Percentiles rank a stretch among this genome's conserved stretches.
These are phyloP conservation scores for Andrena chrysosceles DNA, from an alignment of 2,888 invertebrate species.

Conservation along the genomic window DNA sequence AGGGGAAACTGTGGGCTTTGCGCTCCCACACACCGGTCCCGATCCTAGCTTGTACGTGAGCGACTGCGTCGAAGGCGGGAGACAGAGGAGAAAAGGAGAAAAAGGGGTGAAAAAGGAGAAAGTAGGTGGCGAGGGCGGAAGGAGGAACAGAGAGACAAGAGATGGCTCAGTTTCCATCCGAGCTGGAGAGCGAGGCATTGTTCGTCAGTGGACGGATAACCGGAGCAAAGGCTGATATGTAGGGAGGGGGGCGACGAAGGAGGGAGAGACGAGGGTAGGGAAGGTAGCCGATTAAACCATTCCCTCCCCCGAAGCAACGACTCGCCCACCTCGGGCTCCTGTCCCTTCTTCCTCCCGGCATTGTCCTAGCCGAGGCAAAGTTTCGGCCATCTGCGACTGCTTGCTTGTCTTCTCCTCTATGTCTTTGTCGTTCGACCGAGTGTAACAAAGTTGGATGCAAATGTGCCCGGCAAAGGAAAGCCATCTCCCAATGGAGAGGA, in stretches of 20 bases:
- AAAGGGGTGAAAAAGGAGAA: constrained; percentile 18
- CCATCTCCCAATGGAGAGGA: constrained; percentile 24
- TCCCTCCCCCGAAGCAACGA: constrained; percentile 40
- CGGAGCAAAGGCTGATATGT: constrained; percentile 66
- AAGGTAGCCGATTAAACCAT: constrained; percentile 66
- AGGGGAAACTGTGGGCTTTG: constrained; percentile 67
- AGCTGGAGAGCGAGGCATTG: constrained; percentile 57
- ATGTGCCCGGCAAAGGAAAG: constrained; percentile 48
- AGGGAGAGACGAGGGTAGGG: constrained; percentile 31
- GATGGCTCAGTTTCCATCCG: constrained; percentile 67
- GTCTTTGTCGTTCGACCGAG: constrained; percentile 62
- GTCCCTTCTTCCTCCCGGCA: constrained; percentile 54
- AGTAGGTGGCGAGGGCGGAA: constrained; percentile 26
- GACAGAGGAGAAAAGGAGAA: constrained; percentile 13
- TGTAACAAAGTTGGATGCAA: constrained; percentile 66
- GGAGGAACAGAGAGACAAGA: constrained; percentile 28
- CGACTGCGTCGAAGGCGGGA: neutral
- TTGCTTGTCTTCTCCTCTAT: constrained; percentile 53
- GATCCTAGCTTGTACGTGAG: neutral
- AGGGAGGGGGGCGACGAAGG: neutral
- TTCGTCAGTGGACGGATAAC: constrained; percentile 65
- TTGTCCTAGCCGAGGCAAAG: constrained; percentile 56
- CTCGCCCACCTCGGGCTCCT: constrained; percentile 33
- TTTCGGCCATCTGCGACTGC: constrained; percentile 64
- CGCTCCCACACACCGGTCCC: constrained; percentile 19